Evolutionary conservation across 2,888 invertebrate genomes (phyloP), one percentile per base, ranked within the genome.

Genomic region (Baccha elongata): DNA sequence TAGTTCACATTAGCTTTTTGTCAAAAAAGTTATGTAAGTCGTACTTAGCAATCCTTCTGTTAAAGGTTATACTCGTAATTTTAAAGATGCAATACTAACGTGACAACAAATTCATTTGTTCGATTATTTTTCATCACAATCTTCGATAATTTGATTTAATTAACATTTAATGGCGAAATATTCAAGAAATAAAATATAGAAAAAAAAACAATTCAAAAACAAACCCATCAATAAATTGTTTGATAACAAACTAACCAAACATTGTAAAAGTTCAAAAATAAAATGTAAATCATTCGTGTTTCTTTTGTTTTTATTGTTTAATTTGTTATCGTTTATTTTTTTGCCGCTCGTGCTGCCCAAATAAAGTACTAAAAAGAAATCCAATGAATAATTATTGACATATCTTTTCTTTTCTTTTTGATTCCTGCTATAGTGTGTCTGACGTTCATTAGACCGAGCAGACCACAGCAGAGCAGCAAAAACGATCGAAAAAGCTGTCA

Each of bases 361-460:
- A 74, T 74, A 67, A 74, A 58, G 42, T 50, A 40, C 58, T 46
- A 65, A 44, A 65, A 65, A 29, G 15, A 58, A 58, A 40, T 68
- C 48, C 48, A 79, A 79, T 79, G 62, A 79, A 79, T 74, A 79
- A 73, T 74, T 79, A 79, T 79, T 79, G 79, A 79, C 79, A 79
- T 73, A 73, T 60, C 60, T 72, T 73, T 60, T 29, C 2, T 44
- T 60, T 42, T 46, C 68, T 15, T 67, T 10, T 40, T 13, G 37
- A 37, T 35, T 21, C 7, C 1, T n/a, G n/a, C n/a, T n/a, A n/a
- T 53, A 17, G 60, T 68, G 53, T 73, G 79, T 44, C 67, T 60
- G 62, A 37, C 37, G 67, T 62, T 79, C 73, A 73, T 79, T 73
- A 79, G 73, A 73, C 73, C 65, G 29, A 65, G 44, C 58, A 71